phyloP scores from a whole-genome alignment of 2,797 vertebrate species.

The Falco peregrinus region DNA sequence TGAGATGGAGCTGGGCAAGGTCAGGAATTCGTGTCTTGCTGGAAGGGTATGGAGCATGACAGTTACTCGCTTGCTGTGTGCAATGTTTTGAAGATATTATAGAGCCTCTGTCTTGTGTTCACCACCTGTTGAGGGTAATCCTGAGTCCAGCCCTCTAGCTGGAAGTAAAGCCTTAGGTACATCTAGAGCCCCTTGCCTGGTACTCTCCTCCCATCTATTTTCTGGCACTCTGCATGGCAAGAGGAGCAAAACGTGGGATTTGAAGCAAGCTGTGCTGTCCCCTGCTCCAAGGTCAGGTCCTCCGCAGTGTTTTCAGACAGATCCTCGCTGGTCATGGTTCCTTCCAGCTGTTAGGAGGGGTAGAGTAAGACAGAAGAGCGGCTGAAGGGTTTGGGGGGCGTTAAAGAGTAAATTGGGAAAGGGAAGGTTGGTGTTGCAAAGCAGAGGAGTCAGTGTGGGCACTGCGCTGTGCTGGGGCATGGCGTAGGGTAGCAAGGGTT shows the following conservation, averaged over 20 bases:
- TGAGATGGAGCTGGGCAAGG: neutral
- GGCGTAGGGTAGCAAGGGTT: neutral
- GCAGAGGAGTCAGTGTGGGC: neutral
- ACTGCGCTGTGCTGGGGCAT: neutral
- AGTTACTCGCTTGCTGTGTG: neutral
- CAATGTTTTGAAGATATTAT: neutral
- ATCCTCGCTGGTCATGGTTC: neutral
- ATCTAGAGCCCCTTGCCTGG: neutral
- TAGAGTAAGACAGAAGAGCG: neutral
- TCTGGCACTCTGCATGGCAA: neutral
- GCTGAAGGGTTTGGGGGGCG: neutral
- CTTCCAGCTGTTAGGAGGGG: neutral
- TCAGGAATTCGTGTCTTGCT: neutral
- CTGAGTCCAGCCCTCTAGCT: neutral
- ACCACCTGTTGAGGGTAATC: neutral
- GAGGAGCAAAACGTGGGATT: neutral
- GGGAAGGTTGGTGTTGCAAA: neutral
- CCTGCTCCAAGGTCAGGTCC: neutral
- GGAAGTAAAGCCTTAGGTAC: neutral
- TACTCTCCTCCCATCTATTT: neutral
- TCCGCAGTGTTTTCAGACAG: neutral
- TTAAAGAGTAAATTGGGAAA: neutral
- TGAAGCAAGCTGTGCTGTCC: neutral
- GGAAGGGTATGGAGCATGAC: neutral
- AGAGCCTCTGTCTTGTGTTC: neutral